These are phyloP conservation scores for Nasonia vitripennis DNA, from an alignment of 1,140 invertebrate genomes.

Conservation along the genomic window DNA sequence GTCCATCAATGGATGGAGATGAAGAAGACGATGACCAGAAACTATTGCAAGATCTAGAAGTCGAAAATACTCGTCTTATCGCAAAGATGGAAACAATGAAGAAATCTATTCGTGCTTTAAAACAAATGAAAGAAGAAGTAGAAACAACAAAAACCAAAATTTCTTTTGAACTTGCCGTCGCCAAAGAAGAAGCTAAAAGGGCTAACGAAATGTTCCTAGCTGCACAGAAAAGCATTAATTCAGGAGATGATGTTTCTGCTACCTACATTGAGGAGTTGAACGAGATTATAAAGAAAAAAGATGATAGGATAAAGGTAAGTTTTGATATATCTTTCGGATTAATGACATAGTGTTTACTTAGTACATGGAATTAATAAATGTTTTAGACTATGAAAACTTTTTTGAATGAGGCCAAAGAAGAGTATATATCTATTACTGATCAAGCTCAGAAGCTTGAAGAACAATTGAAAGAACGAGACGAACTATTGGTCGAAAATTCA, in stretches of 20 bases:
- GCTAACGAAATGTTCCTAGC: conserved; percentile 57
- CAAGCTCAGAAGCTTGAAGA: conserved; percentile 58
- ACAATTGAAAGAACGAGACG: conserved; percentile 55
- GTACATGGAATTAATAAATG: conserved; percentile 40
- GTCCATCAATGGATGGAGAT: conserved; percentile 23
- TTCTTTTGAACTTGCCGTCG: conserved; percentile 61
- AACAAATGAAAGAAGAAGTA: conserved; percentile 59
- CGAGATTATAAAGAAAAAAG: conserved; percentile 59
- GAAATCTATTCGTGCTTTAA: conserved; percentile 58
- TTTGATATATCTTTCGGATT: background rate
- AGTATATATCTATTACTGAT: conserved; percentile 62
- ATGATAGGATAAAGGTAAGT: conserved; percentile 65
- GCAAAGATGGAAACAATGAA: conserved; percentile 59
- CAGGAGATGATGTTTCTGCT: conserved; percentile 53
- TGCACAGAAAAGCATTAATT: conserved; percentile 54
- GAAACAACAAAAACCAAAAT: conserved; percentile 61
- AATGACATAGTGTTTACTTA: conserved; percentile 17
- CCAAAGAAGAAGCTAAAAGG: conserved; percentile 62
- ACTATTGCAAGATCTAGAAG: conserved; percentile 57
- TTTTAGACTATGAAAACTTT: conserved; percentile 66
- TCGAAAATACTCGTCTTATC: conserved; percentile 60
- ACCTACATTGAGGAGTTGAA: conserved; percentile 62
- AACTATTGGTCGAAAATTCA: conserved; percentile 56
- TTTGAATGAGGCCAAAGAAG: conserved; percentile 70
- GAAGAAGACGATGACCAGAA: conserved; percentile 54